phyloP scores from a whole-genome alignment of 2,888 invertebrate species.

The Heliconius hortense region DNA sequence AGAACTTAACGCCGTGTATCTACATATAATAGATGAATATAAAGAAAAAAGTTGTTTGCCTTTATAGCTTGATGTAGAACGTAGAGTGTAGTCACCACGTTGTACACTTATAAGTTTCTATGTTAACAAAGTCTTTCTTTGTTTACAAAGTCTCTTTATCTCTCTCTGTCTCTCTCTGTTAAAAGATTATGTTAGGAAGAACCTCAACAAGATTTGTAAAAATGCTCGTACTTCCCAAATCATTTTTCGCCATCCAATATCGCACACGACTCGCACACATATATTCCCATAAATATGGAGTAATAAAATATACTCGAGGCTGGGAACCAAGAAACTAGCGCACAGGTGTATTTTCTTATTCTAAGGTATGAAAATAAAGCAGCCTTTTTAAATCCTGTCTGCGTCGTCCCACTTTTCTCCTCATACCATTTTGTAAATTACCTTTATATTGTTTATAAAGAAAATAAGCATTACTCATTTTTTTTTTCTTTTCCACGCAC shows the following conservation, averaged over 20 bases:
- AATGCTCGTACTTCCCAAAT: constrained; percentile 24
- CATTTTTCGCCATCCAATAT: constrained; percentile 60
- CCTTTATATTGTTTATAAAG: constrained; percentile 20
- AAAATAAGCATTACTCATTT: constrained; percentile 16
- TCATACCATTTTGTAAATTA: constrained; percentile 21
- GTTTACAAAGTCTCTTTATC: not conserved
- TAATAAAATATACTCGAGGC: constrained; percentile 58
- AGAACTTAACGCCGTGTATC: too few species aligned
- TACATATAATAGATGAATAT: too few species aligned
- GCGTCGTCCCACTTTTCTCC: constrained; percentile 22
- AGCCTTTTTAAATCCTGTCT: constrained; percentile 28
- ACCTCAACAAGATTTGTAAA: constrained; percentile 26
- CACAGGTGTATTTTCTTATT: constrained; percentile 33
- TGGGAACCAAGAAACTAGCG: constrained; percentile 45
- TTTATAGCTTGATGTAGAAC: too few species aligned
- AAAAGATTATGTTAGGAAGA: not conserved
- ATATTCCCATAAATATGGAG: constrained; percentile 45
- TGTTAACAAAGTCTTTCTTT: not conserved
- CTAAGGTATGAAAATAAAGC: constrained; percentile 27
- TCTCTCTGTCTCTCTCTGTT: not conserved
- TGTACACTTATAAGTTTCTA: not conserved
- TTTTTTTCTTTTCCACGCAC: not conserved
- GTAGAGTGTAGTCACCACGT: not conserved
- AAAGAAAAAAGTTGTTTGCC: too few species aligned
- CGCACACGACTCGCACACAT: constrained; percentile 51